Evolutionary conservation across 2,888 invertebrate species (phyloP).

Genomic region (Crioceris asparagi): DNA sequence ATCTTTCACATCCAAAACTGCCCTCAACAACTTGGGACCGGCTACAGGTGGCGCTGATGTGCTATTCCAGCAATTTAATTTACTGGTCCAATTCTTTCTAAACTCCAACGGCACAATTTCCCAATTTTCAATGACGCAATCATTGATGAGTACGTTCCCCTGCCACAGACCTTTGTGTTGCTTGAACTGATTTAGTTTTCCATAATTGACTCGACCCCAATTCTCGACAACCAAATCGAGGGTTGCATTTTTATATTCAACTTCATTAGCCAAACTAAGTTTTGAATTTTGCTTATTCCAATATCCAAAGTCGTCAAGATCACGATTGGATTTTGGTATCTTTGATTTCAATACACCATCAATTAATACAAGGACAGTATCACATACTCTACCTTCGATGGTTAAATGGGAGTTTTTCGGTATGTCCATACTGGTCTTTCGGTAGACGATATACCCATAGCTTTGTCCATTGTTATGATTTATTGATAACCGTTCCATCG

Average conservation of each 20-base stretch:
- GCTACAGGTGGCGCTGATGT: slow-evolving; percentile 65
- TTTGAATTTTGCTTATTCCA: slow-evolving; percentile 33
- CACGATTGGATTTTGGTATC: slow-evolving; percentile 22
- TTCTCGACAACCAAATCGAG: slow-evolving; percentile 53
- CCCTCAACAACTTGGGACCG: slow-evolving; percentile 47
- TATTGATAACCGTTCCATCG: slow-evolving; percentile 35
- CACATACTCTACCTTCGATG: slow-evolving; percentile 37
- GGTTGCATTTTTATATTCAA: slow-evolving; percentile 23
- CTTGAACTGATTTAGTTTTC: slow-evolving; percentile 35
- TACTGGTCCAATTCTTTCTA: slow-evolving; percentile 35
- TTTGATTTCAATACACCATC: slow-evolving; percentile 35
- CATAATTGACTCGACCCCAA: slow-evolving; percentile 65
- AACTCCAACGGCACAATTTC: slow-evolving; percentile 43
- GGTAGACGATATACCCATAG: slow-evolving; percentile 46
- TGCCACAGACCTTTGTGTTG: slow-evolving; percentile 36
- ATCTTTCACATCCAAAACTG: slow-evolving; percentile 37
- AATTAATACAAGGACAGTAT: slow-evolving; percentile 42
- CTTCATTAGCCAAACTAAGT: slow-evolving; percentile 24
- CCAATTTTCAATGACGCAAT: slow-evolving; percentile 37
- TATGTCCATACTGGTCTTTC: slow-evolving; percentile 31
- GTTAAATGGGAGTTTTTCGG: slow-evolving; percentile 26
- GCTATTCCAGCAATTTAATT: slow-evolving; percentile 41
- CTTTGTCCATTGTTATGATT: slow-evolving; percentile 42
- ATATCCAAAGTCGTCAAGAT: slow-evolving; percentile 37
- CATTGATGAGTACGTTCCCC: slow-evolving; percentile 39